A percentile compares a stretch with the other conserved stretches of the same genome.
phyloP scores from a whole-genome alignment of 2,888 invertebrate species.

The Cosmia pyralina region DNA sequence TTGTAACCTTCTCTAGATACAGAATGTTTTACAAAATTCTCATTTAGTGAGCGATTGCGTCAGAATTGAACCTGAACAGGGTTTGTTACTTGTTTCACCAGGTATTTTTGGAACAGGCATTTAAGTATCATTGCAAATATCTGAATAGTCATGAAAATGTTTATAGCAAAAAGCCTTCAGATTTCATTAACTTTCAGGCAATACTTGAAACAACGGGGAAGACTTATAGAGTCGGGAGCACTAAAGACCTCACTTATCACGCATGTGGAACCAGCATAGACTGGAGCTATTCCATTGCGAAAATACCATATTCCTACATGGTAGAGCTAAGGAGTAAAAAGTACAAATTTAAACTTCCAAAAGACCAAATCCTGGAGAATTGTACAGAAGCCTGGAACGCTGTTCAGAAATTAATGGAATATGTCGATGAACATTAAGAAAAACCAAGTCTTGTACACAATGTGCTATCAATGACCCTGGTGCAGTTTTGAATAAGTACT shows the following conservation, averaged over 20 bases:
- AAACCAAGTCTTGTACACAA: neutral
- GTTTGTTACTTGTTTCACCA: neutral
- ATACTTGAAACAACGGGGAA: conserved; percentile 81
- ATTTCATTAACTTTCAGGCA: conserved; percentile 74
- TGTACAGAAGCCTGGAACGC: conserved; percentile 82
- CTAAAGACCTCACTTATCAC: conserved; percentile 84
- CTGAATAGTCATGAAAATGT: neutral
- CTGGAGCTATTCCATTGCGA: conserved; percentile 85
- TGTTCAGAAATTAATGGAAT: conserved; percentile 80
- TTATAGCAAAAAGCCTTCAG: conserved; percentile 1
- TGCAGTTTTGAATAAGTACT: conserved; percentile 1
- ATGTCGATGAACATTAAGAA: conserved; percentile 74
- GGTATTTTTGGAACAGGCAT: conserved; percentile 8
- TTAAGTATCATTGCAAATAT: neutral
- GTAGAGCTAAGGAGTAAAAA: conserved; percentile 83
- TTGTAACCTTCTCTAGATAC: neutral
- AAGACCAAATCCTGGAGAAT: conserved; percentile 81
- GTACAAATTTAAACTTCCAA: conserved; percentile 81
- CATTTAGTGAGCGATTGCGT: neutral
- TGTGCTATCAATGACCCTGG: conserved; percentile 19
- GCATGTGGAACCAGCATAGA: conserved; percentile 87
- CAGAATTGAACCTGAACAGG: neutral
- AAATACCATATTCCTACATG: conserved; percentile 87
- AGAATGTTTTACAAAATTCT: neutral
- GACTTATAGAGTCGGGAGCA: conserved; percentile 85